Evolutionary conservation across 2,797 vertebrate species (phyloP).

Genomic region (Channa striata): DNA sequence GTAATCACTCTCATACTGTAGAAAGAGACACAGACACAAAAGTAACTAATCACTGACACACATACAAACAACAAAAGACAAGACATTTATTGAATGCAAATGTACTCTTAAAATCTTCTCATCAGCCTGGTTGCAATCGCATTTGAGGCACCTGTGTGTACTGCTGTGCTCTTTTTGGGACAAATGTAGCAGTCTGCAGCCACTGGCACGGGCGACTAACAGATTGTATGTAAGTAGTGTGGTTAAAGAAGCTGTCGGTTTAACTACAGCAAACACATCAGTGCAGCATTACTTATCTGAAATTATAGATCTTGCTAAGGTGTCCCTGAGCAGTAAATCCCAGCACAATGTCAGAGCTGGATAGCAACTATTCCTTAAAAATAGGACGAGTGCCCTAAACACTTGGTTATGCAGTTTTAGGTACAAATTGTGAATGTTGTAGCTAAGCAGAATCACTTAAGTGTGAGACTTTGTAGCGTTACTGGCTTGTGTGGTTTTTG

Average conservation of each 20-base stretch:
- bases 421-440: no score
- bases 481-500: no score
- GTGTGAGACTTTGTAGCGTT: no score
- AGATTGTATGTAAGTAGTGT: constrained; percentile 36
- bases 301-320: constrained; percentile 18
- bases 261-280: constrained; percentile 18
- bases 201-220: constrained; percentile 44
- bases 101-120: constrained; percentile 39
- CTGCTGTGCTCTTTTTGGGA: constrained; percentile 57
- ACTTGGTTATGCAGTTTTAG: no score
- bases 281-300: constrained; percentile 16
- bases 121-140: constrained; percentile 65
- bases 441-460: no score
- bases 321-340: constrained; percentile 16
- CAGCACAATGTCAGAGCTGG: no score
- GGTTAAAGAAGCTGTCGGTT: constrained; percentile 44
- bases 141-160: constrained; percentile 35
- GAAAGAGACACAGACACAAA: constrained; percentile 27
- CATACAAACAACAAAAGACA: constrained; percentile 64
- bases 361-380: no score
- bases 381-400: no score
- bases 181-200: constrained; percentile 50
- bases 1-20: constrained; percentile 59
- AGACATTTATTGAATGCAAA: constrained; percentile 43
- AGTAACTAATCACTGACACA: constrained; percentile 57